Evolutionary conservation across 2,797 vertebrate species (phyloP).

Genomic region (Rhadinocentrus ornatus): DNA sequence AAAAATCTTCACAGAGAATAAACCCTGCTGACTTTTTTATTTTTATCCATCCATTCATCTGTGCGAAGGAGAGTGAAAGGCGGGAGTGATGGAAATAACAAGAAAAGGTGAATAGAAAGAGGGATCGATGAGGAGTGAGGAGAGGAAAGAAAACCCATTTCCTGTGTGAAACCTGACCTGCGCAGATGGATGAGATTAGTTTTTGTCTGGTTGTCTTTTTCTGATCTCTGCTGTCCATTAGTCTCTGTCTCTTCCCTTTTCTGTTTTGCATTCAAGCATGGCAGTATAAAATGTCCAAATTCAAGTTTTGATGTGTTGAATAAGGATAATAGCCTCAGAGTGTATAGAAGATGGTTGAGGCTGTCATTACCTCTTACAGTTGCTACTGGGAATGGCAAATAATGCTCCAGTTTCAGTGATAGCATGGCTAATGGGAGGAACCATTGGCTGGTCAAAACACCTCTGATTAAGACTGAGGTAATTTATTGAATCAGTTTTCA

Average conservation of each 20-base stretch:
- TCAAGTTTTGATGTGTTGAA: slow-evolving; percentile 6
- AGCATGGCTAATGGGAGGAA: background rate
- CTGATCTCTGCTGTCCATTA: slow-evolving; percentile 41
- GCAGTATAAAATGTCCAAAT: slow-evolving; percentile 1
- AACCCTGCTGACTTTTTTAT: slow-evolving; percentile 12
- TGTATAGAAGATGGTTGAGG: background rate
- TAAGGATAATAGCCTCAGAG: slow-evolving; percentile 2
- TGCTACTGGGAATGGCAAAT: background rate
- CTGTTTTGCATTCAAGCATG: slow-evolving; percentile 6
- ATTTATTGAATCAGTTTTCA: background rate
- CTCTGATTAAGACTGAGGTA: background rate
- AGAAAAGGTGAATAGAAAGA: slow-evolving; percentile 50
- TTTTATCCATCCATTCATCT: slow-evolving; percentile 45
- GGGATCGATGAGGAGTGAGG: slow-evolving; percentile 56
- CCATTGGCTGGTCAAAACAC: background rate
- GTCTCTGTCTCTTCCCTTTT: slow-evolving; percentile 33
- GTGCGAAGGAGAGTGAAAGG: slow-evolving; percentile 34
- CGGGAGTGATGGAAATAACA: slow-evolving; percentile 57
- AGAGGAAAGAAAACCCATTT: slow-evolving; percentile 62
- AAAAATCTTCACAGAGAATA: slow-evolving; percentile 17
- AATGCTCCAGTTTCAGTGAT: background rate
- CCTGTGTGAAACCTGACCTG: slow-evolving; percentile 67
- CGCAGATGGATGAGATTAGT: slow-evolving; percentile 64
- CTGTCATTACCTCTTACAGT: background rate
- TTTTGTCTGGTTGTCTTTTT: slow-evolving; percentile 53